phyloP scores from a whole-genome alignment of 37 sponge, comb jelly and placozoan genomes.

The Aplysina aerophoba region DNA sequence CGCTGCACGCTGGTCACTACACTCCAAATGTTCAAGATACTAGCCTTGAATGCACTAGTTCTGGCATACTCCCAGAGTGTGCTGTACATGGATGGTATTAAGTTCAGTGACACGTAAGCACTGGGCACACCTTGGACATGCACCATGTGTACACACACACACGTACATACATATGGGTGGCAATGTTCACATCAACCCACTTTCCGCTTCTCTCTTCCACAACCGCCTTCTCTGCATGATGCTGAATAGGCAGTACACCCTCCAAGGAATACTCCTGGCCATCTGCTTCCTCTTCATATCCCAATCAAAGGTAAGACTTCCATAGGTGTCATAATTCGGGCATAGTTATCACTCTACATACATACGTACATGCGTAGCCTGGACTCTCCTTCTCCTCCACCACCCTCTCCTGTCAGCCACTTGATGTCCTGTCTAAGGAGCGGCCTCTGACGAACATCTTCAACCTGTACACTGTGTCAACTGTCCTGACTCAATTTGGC shows the following conservation, averaged over 20 bases:
- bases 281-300: constrained; percentile 94
- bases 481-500: constrained; percentile 85
- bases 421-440: constrained; percentile 79
- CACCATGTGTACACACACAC: too few species aligned
- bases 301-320: constrained; percentile 70
- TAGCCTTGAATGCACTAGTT: constrained; percentile 97
- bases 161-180: too few species aligned
- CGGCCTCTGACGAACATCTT: constrained; percentile 96
- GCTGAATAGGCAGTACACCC: constrained; percentile 81
- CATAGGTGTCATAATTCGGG: too few species aligned
- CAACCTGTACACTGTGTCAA: constrained; percentile 91
- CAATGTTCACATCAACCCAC: not conserved
- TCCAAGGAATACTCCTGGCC: constrained; percentile 93
- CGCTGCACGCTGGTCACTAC: constrained; percentile 98
- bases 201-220: too few species aligned
- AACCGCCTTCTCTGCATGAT: not conserved
- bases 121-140: not conserved
- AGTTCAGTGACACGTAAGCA: constrained; percentile 95
- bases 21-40: constrained; percentile 99
- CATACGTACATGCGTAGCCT: too few species aligned
- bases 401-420: constrained; percentile 55
- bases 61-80: constrained; percentile 98
- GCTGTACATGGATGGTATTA: constrained; percentile 95
- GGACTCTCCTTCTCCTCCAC: not conserved
- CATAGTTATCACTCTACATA: too few species aligned